Base-by-base conservation (phyloP, 2,113 vertebrate species). In the Trogon surrucura region DNA sequence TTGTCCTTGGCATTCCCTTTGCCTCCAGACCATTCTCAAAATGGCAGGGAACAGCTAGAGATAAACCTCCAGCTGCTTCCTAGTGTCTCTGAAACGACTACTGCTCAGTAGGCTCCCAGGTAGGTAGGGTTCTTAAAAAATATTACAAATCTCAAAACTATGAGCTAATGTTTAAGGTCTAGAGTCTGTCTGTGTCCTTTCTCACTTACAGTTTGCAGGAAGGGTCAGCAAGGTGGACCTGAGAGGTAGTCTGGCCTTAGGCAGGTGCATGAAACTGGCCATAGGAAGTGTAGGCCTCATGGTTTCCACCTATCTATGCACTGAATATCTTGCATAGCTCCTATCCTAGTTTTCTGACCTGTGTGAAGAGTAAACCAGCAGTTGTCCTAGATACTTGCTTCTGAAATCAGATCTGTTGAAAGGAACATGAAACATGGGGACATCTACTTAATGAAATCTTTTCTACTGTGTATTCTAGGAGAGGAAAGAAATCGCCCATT, bases 61-160 rank as follows among this genome's bases (percentile, higher is more conserved):
- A 44, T 9, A 61, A 71, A 54, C 5, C 29, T 58, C 21, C 18
- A 18, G 7, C 16, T 69, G 4, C 27, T 38, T 77, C 30, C 30
- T 62, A 82, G 22, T 2, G 29, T 22, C 41, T 36, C 60, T 34
- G 29, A 77, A 85, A 66, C 18, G 6, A 14, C 25, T 80, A 2
- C 12, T 82, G 47, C 22, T 66, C 30, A 70, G 9, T 7, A 70
- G 34, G 8, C 6, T 87, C 21, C 4, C 19, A 44, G 9, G 6
- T 13, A 75, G 32, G 10, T 11, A 30, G 9, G 4, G 3, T 74
- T 71, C 22, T 11, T 13, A 8, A 77, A 58, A 23, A 50, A 13
- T 34, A 44, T 8, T 56, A 17, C 4, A 56, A 66, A 82, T 69
- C 2, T 0, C 2, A 61, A 38, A 70, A 3, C 11, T 22, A 1